Evolutionary conservation across 2,888 invertebrate genomes (phyloP).

Genomic region (Cryptocheilus praepositus): DNA sequence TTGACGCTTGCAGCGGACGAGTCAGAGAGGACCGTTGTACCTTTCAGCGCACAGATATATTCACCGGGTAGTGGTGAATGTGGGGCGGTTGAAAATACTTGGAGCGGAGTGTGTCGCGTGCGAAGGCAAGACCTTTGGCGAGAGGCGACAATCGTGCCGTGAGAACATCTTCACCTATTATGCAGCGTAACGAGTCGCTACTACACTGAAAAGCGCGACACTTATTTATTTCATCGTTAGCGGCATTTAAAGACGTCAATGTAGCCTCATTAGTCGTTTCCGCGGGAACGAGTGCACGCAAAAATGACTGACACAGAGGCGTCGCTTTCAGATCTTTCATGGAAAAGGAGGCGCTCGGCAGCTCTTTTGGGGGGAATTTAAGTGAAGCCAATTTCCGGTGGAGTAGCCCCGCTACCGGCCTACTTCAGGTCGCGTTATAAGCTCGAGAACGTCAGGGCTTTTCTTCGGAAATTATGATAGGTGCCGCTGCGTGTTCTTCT

Average conservation of each 20-base stretch:
- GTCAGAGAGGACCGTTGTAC: no score
- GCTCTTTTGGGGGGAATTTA: slow-evolving; percentile 39
- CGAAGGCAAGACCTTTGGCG: no score
- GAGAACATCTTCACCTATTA: no score
- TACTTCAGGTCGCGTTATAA: slow-evolving; percentile 22
- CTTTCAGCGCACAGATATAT: no score
- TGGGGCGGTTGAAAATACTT: no score
- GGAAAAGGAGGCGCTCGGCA: background rate
- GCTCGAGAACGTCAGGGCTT: background rate
- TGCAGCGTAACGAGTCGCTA: no score
- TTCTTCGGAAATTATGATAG: background rate
- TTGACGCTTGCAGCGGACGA: no score
- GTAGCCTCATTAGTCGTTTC: slow-evolving; percentile 53
- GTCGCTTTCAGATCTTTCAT: background rate
- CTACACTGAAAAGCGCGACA: background rate
- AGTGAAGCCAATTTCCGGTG: slow-evolving; percentile 56
- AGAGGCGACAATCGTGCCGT: no score
- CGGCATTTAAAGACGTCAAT: slow-evolving; percentile 47
- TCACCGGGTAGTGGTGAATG: no score
- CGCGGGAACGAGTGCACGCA: slow-evolving; percentile 43
- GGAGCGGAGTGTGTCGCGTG: no score
- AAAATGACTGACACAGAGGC: slow-evolving; percentile 33
- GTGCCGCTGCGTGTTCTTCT: no score
- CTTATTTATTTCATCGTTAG: slow-evolving; percentile 30
- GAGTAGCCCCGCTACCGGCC: slow-evolving; percentile 41